These are phyloP conservation scores for Acanthis flammea DNA, from an alignment of 2,797 vertebrate genomes.

Conservation along the genomic window DNA sequence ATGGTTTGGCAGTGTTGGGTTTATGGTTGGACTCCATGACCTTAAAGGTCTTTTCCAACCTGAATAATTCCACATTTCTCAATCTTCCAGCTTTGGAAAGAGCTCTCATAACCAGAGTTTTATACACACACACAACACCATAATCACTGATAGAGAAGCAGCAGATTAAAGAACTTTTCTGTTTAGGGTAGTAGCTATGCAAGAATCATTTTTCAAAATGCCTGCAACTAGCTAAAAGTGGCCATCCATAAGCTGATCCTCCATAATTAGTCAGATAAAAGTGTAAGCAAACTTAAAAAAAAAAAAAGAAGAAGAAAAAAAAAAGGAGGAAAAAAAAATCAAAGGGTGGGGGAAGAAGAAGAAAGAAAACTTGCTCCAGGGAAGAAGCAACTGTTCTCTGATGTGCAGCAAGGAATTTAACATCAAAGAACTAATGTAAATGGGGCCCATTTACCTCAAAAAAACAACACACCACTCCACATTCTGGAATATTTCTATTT, in stretches of 20 bases:
- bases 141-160: background rate
- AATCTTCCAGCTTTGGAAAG: background rate
- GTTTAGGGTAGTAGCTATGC: conserved; percentile 37
- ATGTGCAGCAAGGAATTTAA: conserved; percentile 79
- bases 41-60: background rate
- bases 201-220: conserved; percentile 69
- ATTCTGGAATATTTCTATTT: conserved; percentile 68
- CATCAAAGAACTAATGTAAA: conserved; percentile 81
- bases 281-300: conserved; percentile 39
- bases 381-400: conserved; percentile 80
- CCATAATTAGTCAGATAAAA: conserved; percentile 74
- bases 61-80: background rate
- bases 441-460: conserved; percentile 74
- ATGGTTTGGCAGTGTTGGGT: background rate
- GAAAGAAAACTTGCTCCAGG: conserved; percentile 74
- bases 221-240: conserved; percentile 61
- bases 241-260: conserved; percentile 63
- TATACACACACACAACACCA: background rate
- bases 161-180: conserved; percentile 36
- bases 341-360: conserved; percentile 53
- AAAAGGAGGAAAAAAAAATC: background rate
- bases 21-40: background rate
- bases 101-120: background rate
- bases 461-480: conserved; percentile 62
- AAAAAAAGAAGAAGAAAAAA: background rate